These are phyloP conservation scores for Cantharis rustica DNA, from an alignment of 2,888 invertebrate genomes.

Conservation along the genomic window DNA sequence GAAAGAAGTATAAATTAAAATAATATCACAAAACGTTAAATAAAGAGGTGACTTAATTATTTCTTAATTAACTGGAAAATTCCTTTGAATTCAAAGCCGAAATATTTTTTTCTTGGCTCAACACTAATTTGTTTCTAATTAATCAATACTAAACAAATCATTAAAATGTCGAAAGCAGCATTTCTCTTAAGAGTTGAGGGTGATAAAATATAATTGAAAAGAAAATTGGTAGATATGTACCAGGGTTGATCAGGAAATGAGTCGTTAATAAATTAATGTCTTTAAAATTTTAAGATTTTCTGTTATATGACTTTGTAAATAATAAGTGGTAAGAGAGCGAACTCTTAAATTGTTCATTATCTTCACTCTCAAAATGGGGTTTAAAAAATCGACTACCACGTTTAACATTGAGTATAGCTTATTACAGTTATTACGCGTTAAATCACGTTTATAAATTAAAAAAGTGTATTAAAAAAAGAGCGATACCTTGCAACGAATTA, in stretches of 20 bases:
- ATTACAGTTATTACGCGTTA: too few relatives aligned
- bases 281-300: background rate
- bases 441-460: too few relatives aligned
- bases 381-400: background rate
- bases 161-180: background rate
- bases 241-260: background rate
- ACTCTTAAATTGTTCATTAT: background rate
- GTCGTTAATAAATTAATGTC: background rate
- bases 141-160: background rate
- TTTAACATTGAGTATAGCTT: background rate
- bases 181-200: background rate
- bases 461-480: too few relatives aligned
- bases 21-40: background rate
- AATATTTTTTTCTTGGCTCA: background rate
- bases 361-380: background rate
- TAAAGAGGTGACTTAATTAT: background rate
- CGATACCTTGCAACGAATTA: too few relatives aligned
- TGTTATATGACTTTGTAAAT: background rate
- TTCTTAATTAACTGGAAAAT: background rate
- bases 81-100: background rate
- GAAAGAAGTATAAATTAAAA: background rate
- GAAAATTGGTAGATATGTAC: background rate
- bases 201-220: background rate
- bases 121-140: background rate
- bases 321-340: background rate